phyloP scores from a whole-genome alignment of 2,113 vertebrate genomes.

The Phylloscopus trochilus region DNA sequence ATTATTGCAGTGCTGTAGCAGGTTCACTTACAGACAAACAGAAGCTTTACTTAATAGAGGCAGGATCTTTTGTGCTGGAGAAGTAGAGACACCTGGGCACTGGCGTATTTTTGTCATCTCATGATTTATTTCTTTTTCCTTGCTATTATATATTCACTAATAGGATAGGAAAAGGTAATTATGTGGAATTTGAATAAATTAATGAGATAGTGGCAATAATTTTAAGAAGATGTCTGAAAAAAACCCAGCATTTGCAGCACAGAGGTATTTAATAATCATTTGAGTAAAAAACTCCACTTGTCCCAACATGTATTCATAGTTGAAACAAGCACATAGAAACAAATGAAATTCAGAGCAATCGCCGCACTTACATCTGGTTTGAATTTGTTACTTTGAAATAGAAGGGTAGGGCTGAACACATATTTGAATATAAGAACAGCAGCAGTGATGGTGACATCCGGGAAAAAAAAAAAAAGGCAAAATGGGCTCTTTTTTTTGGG shows the following conservation, averaged over 20 bases:
- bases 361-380: neutral
- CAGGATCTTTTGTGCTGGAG: neutral
- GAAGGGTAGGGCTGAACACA: neutral
- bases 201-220: neutral
- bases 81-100: neutral
- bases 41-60: conserved; percentile 48
- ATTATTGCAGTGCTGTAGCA: conserved; percentile 36
- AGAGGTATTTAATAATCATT: neutral
- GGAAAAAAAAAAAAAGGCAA: neutral
- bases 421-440: neutral
- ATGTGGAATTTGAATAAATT: neutral
- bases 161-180: neutral
- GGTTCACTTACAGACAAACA: conserved; percentile 34
- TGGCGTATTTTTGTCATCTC: neutral
- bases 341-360: neutral
- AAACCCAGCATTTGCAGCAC: neutral
- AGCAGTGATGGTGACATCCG: neutral
- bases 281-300: neutral
- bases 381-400: neutral
- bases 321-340: neutral
- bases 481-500: neutral
- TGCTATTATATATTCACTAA: neutral
- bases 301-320: neutral
- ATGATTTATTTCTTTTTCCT: neutral
- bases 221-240: neutral